Evolutionary conservation across 2,888 invertebrate genomes (phyloP), one percentile per base, ranked within the genome.

Genomic region (Acrobeloides nanus): DNA sequence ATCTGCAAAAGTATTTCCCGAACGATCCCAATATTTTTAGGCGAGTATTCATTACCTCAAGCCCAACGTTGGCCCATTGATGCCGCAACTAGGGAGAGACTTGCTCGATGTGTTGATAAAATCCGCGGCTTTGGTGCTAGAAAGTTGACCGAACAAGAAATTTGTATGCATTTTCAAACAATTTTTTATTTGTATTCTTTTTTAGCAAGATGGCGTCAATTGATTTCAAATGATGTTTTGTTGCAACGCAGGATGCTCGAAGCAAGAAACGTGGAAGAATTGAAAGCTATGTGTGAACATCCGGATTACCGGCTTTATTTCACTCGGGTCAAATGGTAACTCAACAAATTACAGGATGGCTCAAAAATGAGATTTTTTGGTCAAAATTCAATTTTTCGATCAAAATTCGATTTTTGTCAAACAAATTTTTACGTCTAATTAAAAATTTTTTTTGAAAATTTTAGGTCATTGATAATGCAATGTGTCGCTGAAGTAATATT

Each of bases 61-160:
- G 31, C 33, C 25, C 53, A 54, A 40, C 27, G 25, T 15, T 20
- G 32, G 23, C 50, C 50, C 1, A n/a, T 57, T 20, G 55, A 57
- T 20, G 37, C 21, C n/a, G 48, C 31, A 17, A 26, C 37, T 7
- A 20, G 31, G 6, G 52, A 52, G n/a, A 29, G 29, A 18, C 27
- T 52, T 15, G 49, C 31, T 17, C 54, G 57, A 32, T 57, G 38
- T 53, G 52, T 61, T 6, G 49, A 61, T 37, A 32, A 24, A 33
- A 52, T 52, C 12, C 47, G 52, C n/a, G 46, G 46, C 8, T 44
- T 44, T 64, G 70, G 70, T 1, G 53, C 66, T n/a, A 42, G 62
- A 37, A 64, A 62, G 37, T 44, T 70, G 8, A 70, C 70, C 1
- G 70, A 70, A 42, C 70, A 70, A 42, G 70, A 70, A 51, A 61